Base-by-base conservation (phyloP, 2,113 vertebrate species). In the Sapajus apella region DNA sequence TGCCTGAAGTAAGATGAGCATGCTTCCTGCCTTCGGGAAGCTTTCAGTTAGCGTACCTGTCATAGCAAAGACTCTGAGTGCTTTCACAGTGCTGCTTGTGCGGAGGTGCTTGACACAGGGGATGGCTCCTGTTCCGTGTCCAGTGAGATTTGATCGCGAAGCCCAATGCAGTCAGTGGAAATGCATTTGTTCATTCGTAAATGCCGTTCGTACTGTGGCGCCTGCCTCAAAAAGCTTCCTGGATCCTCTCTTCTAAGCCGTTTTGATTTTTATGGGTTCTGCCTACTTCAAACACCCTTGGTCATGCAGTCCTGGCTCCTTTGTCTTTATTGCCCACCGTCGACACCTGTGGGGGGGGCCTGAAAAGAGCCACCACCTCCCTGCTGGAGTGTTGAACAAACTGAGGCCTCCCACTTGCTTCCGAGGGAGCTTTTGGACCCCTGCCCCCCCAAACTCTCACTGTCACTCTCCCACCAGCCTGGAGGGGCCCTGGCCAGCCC, bases 201-300 rank as follows among this genome's bases (percentile, higher is more conserved):
- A 0, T 0, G 0, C 21, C 10, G 0, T 9, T 21, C 32, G 5
- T 2, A 1, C 12, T 0, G 25, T 0, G 23, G 4, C 0, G 43
- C 55, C 20, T 4, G 0, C 40, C 23, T 3, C 16, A 12, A 40
- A 2, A 25, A 45, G n/a, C 2, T 21, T 52, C 16, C 4, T 12
- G 0, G 27, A 13, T 6, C 0, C 73, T 58, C 9, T 16, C 32
- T 5, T 18, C 27, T 11, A 12, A 0, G 0, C 25, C 1, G 2
- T 7, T 0, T 4, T 35, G 23, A 45, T 52, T 6, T 47, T 23
- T 21, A 4, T 11, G 87, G 14, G 32, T 70, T 7, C 91, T 27
- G 32, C 68, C 58, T 61, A 21, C 83, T 79, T 87, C 83, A 8
- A 47, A 40, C 4, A 3, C 4, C 47, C 52, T 73, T 55, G 1